Evolutionary conservation across 2,113 vertebrate genomes (phyloP), one percentile per base, ranked within the genome.

Genomic region (Actenoides lindsayi): DNA sequence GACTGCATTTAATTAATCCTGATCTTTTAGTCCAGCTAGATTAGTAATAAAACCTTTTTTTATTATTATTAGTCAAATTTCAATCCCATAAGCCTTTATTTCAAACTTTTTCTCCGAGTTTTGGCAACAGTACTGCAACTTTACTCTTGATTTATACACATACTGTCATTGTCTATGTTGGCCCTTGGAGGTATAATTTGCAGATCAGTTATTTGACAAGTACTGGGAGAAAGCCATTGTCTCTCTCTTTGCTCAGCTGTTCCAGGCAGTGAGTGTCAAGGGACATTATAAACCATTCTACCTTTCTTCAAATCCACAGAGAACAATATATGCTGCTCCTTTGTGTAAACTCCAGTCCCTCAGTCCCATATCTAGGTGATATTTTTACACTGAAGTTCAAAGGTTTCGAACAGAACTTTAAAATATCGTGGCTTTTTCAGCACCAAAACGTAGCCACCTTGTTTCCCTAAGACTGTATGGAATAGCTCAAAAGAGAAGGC

Each of bases 171-270:
- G 48, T 79, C 56, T 81, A 16, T 41, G 24, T 92, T 73, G 46
- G 83, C 31, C 57, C 65, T 71, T 68, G 35, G 83, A 95, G 54
- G 56, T 13, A 46, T 33, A 74, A 78, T 62, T 28, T 90, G 60
- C 4, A 30, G 68, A 82, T 90, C 53, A 31, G 62, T 93, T 92
- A 50, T 82, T 89, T 95, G 73, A 89, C 44, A 89, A 91, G 57
- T 46, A 51, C 57, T 89, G 65, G 46, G 80, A 50, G n/a, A 78
- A 94, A 94, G 83, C 51, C 69, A 79, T 94, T 94, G 87, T 24
- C 57, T 75, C 33, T 76, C 44, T 92, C 60, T 68, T 60, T 71
- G 37, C 31, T 39, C 71, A 84, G 41, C 57, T 94, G 60, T 86
- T 91, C 17, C n/a, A 71, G 42, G 30, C 85, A 83, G 27, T 13